Conservation (phyloP, 2,888 invertebrate genomes). For the Lomographa bimaculata region DNA sequence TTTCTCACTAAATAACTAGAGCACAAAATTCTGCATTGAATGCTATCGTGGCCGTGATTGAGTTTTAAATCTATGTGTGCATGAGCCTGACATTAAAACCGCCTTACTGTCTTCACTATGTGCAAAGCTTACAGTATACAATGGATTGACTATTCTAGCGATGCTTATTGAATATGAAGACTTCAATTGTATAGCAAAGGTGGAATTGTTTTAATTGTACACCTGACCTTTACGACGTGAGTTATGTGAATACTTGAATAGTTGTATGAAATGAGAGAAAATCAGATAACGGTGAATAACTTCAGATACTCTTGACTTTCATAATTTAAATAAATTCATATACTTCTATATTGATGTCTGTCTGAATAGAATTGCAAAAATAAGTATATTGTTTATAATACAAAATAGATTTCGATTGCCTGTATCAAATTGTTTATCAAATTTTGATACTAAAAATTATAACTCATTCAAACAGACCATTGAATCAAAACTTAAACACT, state of each 20-base stretch:
- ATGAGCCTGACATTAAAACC: conserved; percentile 1
- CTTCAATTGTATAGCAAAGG: conserved; percentile 21
- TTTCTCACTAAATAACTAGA: no score
- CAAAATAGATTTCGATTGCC: no score
- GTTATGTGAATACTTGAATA: conserved; percentile 11
- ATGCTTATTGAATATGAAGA: conserved; percentile 26
- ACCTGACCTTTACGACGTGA: conserved; percentile 16
- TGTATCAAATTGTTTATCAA: no score
- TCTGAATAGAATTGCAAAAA: no score
- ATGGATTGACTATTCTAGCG: conserved; percentile 20
- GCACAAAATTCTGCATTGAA: no score
- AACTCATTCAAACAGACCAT: no score
- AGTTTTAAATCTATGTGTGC: background rate
- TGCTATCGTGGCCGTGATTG: background rate
- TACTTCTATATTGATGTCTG: no score
- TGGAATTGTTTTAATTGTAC: conserved; percentile 22
- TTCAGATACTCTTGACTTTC: no score
- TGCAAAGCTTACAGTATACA: conserved; percentile 15
- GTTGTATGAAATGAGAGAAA: conserved; percentile 10
- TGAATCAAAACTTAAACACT: no score
- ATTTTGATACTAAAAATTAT: no score
- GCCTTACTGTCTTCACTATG: conserved; percentile 9
- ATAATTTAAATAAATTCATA: no score
- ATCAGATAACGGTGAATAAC: conserved; percentile 1
- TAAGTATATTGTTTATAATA: no score